Base-by-base conservation (phyloP, 1,140 invertebrate genomes). In the Atta colombica region DNA sequence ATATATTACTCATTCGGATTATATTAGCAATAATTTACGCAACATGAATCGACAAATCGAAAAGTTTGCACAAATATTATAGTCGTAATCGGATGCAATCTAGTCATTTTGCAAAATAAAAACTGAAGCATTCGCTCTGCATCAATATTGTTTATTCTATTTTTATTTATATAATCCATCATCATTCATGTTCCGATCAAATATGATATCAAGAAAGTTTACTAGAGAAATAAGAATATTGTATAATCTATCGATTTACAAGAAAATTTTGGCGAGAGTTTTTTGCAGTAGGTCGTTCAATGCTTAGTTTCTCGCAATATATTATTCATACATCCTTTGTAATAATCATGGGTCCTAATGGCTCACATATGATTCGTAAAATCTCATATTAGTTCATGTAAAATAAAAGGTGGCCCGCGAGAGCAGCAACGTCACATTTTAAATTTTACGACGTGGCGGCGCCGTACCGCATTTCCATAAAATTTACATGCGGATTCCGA, bases 401-500 rank as follows among this genome's bases (percentile, higher is more conserved):
- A 61, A 84, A 84, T 84, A 84, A 84, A 84, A 84, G 39, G 28
- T 39, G 39, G 28, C 18, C 18, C 53, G 65, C 45, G 18, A 28
- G 39, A 16, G 55, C 80, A 25, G 45, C 68, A 31, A n/a, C 63
- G 25, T 74, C 80, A 63, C 25, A 84, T 84, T 75, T 75, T 69
- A 74, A 74, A 84, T 84, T 82, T 74, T 35, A 69, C 55, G 69
- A 84, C n/a, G 55, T 72, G 39, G 18, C 10, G 25, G 14, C 69
- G 18, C 2, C 35, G 65, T 35, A 31, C 39, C 55, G 80, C 69
- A 84, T 84, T 75, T 75, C 80, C 80, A 84, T 84, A n/a, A 84
- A 61, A 82, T 82, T 82, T 82, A 35, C 80, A 84, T 84, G n/a
- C 55, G 35, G 78, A 60, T 71, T 69, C 21, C 68, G 68, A 74